phyloP scores from a whole-genome alignment of 1,140 invertebrate genomes.

The Ooceraea biroi region DNA sequence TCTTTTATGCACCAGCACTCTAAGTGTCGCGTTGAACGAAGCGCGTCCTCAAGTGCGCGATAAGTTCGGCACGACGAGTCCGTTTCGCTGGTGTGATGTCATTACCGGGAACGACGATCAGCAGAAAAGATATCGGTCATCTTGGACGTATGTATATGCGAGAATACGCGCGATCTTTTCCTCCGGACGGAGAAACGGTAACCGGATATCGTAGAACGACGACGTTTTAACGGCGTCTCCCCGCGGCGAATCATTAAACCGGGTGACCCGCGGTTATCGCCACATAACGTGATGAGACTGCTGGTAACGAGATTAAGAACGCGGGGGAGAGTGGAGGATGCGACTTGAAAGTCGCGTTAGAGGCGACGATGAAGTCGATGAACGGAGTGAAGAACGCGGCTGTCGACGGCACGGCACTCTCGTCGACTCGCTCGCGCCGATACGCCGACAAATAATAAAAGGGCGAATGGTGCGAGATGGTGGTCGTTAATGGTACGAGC shows the following conservation, averaged over 20 bases:
- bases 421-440: constrained; percentile 66
- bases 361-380: constrained; percentile 31
- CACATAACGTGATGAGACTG: constrained; percentile 56
- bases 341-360: constrained; percentile 42
- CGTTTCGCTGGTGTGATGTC: constrained; percentile 25
- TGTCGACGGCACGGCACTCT: constrained; percentile 50
- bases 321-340: constrained; percentile 38
- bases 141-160: background rate
- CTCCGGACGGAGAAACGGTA: background rate
- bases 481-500: constrained; percentile 73
- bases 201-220: constrained; percentile 28
- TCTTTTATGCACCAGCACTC: no score
- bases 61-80: background rate
- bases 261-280: constrained; percentile 63
- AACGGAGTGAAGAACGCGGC: constrained; percentile 5
- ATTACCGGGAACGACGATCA: constrained; percentile 46
- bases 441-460: constrained; percentile 77
- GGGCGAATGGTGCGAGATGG: constrained; percentile 34
- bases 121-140: constrained; percentile 42
- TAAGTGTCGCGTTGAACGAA: constrained; percentile 16
- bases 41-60: background rate
- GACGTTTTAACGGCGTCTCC: constrained; percentile 46
- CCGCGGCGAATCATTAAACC: constrained; percentile 52
- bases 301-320: constrained; percentile 73
- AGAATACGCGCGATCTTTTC: constrained; percentile 23